A percentile compares a stretch with the other conserved stretches of the same genome.
phyloP scores from a whole-genome alignment of 23 tunicate species.

The Diplosoma virens region DNA sequence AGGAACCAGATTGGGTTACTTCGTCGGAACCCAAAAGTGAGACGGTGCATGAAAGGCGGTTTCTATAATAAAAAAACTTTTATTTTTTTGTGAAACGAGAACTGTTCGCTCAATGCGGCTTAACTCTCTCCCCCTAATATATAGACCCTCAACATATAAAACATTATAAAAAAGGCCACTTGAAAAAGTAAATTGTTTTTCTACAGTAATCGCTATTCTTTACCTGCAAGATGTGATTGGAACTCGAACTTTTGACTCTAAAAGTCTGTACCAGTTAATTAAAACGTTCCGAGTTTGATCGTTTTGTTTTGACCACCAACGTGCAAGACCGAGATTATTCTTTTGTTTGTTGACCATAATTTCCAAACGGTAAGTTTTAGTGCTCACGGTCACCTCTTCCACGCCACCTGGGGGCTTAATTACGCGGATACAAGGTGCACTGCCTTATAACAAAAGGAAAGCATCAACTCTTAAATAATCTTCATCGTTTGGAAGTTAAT shows the following conservation, averaged over 20 bases:
- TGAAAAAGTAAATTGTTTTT: too few relatives aligned
- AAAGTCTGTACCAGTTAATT: constrained; percentile 48
- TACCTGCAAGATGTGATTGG: constrained; percentile 54
- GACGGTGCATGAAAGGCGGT: constrained; percentile 40
- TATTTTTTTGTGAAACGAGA: too few relatives aligned
- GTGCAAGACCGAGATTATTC: neutral
- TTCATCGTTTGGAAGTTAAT: neutral
- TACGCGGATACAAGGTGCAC: constrained; percentile 52
- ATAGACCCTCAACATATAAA: too few relatives aligned
- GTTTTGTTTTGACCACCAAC: constrained; percentile 8
- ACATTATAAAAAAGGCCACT: too few relatives aligned
- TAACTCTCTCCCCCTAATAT: too few relatives aligned
- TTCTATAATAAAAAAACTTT: constrained; percentile 2
- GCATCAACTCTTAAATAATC: too few relatives aligned
- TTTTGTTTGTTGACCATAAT: constrained; percentile 44
- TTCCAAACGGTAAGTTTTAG: constrained; percentile 18
- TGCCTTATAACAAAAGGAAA: constrained; percentile 30
- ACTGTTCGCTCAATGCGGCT: too few relatives aligned
- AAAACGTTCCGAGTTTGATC: constrained; percentile 58
- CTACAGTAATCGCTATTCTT: too few relatives aligned
- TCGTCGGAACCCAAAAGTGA: constrained; percentile 21
- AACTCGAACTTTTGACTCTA: constrained; percentile 43
- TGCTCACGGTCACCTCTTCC: neutral
- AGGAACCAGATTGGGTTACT: neutral
- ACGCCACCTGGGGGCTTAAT: constrained; percentile 47